Evolutionary conservation across 2,888 invertebrate species (phyloP), one percentile per base, ranked within the genome.

Genomic region (Drosophila borealis): DNA sequence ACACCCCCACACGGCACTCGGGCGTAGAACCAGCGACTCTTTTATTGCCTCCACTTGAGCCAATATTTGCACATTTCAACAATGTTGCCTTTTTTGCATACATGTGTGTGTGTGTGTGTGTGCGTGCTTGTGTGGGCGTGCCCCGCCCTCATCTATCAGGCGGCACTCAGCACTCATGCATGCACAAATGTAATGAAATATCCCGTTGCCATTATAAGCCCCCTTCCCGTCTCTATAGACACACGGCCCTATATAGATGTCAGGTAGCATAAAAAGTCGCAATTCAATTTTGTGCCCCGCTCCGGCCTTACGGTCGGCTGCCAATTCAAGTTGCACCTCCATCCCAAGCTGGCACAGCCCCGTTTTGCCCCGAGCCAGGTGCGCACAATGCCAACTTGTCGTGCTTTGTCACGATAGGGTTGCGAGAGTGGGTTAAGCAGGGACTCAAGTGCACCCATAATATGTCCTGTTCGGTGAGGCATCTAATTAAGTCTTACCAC

Each of bases 1-100:
- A 19, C 33, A 1, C 2, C 5, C 36, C 37, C 10, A 36, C 8
- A 17, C 25, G 36, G 50, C 54, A 46, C 39, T 51, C 60, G 33
- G 57, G 11, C 48, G 37, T 41, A 39, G 29, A 55, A 46, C 39
- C 36, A 48, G 75, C 50, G 82, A 85, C 81, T 83, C 74, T 82
- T 85, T 85, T 85, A 85, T 88, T 85, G 86, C 88, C 73, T 80
- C 80, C 77, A 81, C 84, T 84, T 82, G 81, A 71, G 87, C 82
- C 85, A 87, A 87, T 87, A 87, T 87, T 87, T 89, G 89, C 85
- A 69, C 87, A 87, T 87, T 86, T 86, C 82, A 71, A 84, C 85
- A 88, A 83, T 85, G 86, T 88, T 75, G 78, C 87, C 81, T 57
- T 67, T 76, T 54, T 72, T 71, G 65, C 73, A 70, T 74, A 57